Evolutionary conservation across 2,113 vertebrate genomes (phyloP).

Genomic region (Macaca mulatta): DNA sequence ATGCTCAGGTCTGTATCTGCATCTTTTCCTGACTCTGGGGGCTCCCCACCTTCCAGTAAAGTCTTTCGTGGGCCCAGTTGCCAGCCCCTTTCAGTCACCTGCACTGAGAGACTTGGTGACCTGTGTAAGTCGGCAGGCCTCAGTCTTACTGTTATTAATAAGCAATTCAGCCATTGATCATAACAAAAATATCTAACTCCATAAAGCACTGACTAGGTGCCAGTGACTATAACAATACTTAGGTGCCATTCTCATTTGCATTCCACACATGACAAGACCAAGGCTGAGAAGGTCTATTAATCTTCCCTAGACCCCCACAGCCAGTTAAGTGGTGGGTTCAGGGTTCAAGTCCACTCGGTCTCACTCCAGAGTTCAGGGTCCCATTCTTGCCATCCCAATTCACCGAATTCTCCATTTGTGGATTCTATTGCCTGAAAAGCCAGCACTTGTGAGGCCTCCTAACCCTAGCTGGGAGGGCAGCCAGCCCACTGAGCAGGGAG

Average conservation of each 20-base stretch:
- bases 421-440: neutral
- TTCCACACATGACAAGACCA: neutral
- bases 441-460: neutral
- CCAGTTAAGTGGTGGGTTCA: no score
- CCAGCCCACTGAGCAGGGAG: neutral
- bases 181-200: neutral
- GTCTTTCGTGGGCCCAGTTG: neutral
- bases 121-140: neutral
- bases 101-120: neutral
- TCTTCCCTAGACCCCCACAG: neutral
- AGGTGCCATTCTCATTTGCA: no score
- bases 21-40: no score
- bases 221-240: fast-evolving
- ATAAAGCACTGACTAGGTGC: neutral
- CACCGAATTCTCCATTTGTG: neutral
- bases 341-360: neutral
- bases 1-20: neutral
- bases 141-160: neutral
- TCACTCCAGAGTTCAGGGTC: neutral
- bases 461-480: neutral
- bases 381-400: neutral
- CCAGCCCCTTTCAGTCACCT: neutral
- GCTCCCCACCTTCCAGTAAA: neutral
- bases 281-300: neutral
- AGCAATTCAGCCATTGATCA: neutral